Percentiles rank a stretch among this genome's conserved stretches.
Conservation (phyloP, 2,797 vertebrate genomes). For the Coilia nasus region DNA sequence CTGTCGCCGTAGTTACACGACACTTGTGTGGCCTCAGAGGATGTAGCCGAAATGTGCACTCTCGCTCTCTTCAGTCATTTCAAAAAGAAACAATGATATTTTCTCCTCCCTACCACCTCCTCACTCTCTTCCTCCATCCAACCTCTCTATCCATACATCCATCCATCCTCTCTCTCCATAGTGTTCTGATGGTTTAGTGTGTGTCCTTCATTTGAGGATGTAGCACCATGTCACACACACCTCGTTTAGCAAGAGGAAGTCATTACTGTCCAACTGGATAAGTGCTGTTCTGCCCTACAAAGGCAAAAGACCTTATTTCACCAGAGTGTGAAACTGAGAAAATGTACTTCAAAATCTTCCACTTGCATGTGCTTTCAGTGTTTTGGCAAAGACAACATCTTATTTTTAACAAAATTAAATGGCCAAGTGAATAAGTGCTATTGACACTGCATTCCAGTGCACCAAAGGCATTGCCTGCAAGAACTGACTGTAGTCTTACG, state of each 20-base stretch:
- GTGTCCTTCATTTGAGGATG: too few species aligned
- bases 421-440: constrained; percentile 33
- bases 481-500: neutral
- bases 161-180: too few species aligned
- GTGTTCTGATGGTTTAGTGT: too few species aligned
- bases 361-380: too few species aligned
- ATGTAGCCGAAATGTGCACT: constrained; percentile 64
- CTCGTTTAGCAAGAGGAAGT: constrained; percentile 75
- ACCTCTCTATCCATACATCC: neutral
- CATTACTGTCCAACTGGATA: constrained; percentile 47
- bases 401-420: constrained; percentile 45
- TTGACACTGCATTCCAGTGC: neutral
- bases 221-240: constrained; percentile 63
- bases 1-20: constrained; percentile 64
- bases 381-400: too few species aligned
- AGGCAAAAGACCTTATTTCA: too few species aligned
- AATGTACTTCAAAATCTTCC: too few species aligned
- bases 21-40: constrained; percentile 62
- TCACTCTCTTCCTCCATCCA: too few species aligned
- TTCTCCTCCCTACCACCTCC: neutral
- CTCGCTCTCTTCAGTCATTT: constrained; percentile 63
- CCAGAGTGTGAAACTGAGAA: too few species aligned
- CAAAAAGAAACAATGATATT: constrained; percentile 60
- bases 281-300: too few species aligned
- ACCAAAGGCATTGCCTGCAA: neutral